Base-by-base conservation (phyloP, 2,888 invertebrate species). In the Drosophila birchii region DNA sequence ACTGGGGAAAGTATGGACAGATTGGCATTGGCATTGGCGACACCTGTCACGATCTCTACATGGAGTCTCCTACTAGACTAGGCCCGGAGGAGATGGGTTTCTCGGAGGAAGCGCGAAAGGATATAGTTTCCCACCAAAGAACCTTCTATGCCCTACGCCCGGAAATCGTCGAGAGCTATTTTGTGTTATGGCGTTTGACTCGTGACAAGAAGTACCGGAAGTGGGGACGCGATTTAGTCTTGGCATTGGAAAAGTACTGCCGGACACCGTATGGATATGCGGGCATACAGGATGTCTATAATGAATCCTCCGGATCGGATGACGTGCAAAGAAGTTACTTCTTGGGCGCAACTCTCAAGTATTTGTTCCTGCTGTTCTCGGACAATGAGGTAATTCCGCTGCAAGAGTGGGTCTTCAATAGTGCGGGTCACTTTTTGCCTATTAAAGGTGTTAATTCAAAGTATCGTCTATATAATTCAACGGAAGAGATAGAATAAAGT, bases 261-360 rank as follows among this genome's bases (percentile, higher is more conserved):
- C 95, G 97, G 73, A 97, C 97, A 58, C 95, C 96, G 8, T 96
- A 96, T 73, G 99, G 99, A 6, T 99, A 97, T 93, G 96, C 98
- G 26, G 99, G 99, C 1, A 94, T 99, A 39, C 95, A 96, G 85
- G 98, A 99, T 93, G 99, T 99, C 44, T 98, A 99, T 93, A 94
- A 95, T 84, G 94, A 95, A 78, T 95, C 95, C 70, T 95, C 97
- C 20, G 94, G 95, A 80, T 96, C 98, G 86, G 99, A 99, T 93
- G 99, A 99, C 93, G 99, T 99, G 38, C 99, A 99, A 92, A 99
- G 99, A 93, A 98, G 98, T 93, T 99, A 97, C 95, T 99, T 99
- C 94, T 94, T 99, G 80, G 99, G 99, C 3, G 99, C 99, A 93
- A 99, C 99, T 39, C 95, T 99, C 75, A 99, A 99, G 95, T 99